phyloP scores from a whole-genome alignment of 2,113 vertebrate species.

The Seriola quinqueradiata region DNA sequence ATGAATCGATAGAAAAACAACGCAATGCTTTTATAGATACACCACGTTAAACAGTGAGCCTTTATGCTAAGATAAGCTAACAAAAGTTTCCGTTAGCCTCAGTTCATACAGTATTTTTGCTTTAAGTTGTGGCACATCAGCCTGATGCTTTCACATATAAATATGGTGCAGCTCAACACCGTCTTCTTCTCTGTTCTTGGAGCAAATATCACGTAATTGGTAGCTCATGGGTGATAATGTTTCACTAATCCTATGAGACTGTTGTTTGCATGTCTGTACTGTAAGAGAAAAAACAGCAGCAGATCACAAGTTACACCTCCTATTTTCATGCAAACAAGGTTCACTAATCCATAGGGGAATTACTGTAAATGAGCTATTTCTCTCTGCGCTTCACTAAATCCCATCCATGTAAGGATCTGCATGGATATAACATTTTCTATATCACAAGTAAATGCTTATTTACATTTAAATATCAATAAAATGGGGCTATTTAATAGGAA shows the following conservation, averaged over 20 bases:
- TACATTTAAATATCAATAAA: constrained; percentile 23
- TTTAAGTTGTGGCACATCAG: not conserved
- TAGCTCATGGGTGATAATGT: constrained; percentile 28
- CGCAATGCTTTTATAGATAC: not conserved
- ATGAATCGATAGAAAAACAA: too few relatives aligned
- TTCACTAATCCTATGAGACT: constrained; percentile 34
- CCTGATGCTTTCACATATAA: not conserved
- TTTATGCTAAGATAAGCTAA: not conserved
- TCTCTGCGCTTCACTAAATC: constrained; percentile 11
- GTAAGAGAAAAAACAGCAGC: not conserved
- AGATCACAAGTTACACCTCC: constrained; percentile 24
- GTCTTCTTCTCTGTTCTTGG: constrained; percentile 15
- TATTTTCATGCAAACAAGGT: constrained; percentile 48
- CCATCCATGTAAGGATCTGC: constrained; percentile 12
- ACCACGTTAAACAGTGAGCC: not conserved
- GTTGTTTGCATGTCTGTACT: not conserved
- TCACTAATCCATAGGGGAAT: constrained; percentile 40
- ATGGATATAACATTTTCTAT: not conserved
- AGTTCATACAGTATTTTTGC: not conserved
- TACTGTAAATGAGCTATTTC: constrained; percentile 44
- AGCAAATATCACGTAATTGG: constrained; percentile 63
- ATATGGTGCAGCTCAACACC: not conserved
- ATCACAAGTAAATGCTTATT: not conserved
- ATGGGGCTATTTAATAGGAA: constrained; percentile 2
- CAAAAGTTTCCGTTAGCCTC: not conserved